These are phyloP conservation scores for Xenopus tropicalis DNA, from an alignment of 2,113 vertebrate species.

Conservation along the genomic window UCB_Xtro_10.0 CM004445.2:120363501-120364000, in stretches of 20 bases:
- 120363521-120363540: neutral
- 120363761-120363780: slow-evolving; percentile 32
- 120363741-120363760: slow-evolving; percentile 44
- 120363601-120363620: neutral
- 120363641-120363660: slow-evolving; percentile 37
- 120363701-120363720: slow-evolving; percentile 33
- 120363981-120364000: no score
- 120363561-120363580: slow-evolving; percentile 21
- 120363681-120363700: slow-evolving; percentile 32
- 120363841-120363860: neutral
- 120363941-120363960: no score
- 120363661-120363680: slow-evolving; percentile 36
- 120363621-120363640: slow-evolving; percentile 25
- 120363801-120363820: slow-evolving; percentile 5
- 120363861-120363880: neutral
- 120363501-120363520: neutral
- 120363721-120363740: slow-evolving; percentile 38
- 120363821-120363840: neutral
- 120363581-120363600: neutral
- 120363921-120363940: no score
- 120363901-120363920: no score
- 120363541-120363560: slow-evolving; percentile 13
- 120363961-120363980: no score
- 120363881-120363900: no score
- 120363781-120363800: slow-evolving; percentile 32